Base-by-base conservation (phyloP, 2,888 invertebrate genomes). In the Apodemia zela region DNA sequence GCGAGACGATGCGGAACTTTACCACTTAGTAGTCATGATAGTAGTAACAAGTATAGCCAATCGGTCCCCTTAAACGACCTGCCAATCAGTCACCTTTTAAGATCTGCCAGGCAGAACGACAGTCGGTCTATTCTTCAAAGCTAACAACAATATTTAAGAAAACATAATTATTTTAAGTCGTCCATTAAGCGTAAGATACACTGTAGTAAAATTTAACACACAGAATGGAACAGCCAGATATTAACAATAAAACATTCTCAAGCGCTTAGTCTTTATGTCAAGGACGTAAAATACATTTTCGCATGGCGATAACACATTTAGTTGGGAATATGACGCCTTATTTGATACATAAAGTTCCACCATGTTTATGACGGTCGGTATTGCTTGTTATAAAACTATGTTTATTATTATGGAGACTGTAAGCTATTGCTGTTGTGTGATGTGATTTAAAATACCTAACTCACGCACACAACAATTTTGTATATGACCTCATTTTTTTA, bases 311-410 rank as follows among this genome's bases (percentile, higher is more conserved):
- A 57, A 29, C 54, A 29, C 54, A 57, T 57, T 57, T 25, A 57
- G 25, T 25, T 57, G 54, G 54, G 18, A 57, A 57, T 57, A 57
- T 47, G 45, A 57, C 29, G 54, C 54, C 54, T 57, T 57, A 29
- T 57, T 57, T 57, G 54, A 57, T 57, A 57, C 54, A 57, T 57
- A 57, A 57, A 57, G 54, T 57, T 57, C 54, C 29, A 15, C 54
- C 25, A 57, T 57, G 54, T 57, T 57, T 57, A 57, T 57, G 54
- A 57, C 54, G 54, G 54, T 57, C 54, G 25, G 25, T 25, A 57
- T 57, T 57, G 54, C 54, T 57, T 47, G 25, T 57, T 57, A 57
- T 57, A 57, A 57, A 57, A 57, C 54, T 57, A 57, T 57, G 54
- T 57, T 57, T 57, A 57, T 57, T 57, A 57, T 57, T 29, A 57